These are phyloP conservation scores for Emydoidea blandingii DNA, from an alignment of 2,797 vertebrate genomes.

Conservation along the genomic window DNA sequence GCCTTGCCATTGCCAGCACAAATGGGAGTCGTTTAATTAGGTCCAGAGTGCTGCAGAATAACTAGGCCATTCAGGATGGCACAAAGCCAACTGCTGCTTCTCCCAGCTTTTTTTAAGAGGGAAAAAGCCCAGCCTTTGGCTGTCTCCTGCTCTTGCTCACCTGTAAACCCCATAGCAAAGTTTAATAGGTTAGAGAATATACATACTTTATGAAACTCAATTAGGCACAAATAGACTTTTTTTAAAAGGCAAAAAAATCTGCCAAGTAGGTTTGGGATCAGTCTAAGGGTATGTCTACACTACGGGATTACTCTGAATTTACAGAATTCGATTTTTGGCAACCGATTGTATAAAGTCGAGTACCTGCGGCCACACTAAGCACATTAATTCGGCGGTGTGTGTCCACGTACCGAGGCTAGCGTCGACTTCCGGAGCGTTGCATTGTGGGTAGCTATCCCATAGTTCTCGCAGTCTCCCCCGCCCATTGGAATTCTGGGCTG, in stretches of 20 bases:
- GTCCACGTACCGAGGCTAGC: too few relatives aligned
- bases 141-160: conserved; percentile 21
- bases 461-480: too few relatives aligned
- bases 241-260: background rate
- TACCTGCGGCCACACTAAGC: too few relatives aligned
- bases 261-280: background rate
- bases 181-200: background rate
- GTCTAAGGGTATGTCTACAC: too few relatives aligned
- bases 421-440: too few relatives aligned
- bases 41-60: conserved; percentile 64
- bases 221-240: background rate
- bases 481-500: too few relatives aligned
- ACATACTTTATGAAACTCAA: background rate
- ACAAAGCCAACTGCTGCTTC: conserved; percentile 47
- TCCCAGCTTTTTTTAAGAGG: background rate
- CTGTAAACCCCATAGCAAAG: background rate
- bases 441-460: too few relatives aligned
- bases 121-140: background rate
- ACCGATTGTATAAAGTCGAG: too few relatives aligned
- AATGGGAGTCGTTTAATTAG: conserved; percentile 44
- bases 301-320: too few relatives aligned
- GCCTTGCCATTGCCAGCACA: background rate
- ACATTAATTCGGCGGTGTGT: too few relatives aligned
- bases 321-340: too few relatives aligned
- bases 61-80: conserved; percentile 33